Conservation (phyloP, 2,888 invertebrate genomes). For the Chironomus riparius region DNA sequence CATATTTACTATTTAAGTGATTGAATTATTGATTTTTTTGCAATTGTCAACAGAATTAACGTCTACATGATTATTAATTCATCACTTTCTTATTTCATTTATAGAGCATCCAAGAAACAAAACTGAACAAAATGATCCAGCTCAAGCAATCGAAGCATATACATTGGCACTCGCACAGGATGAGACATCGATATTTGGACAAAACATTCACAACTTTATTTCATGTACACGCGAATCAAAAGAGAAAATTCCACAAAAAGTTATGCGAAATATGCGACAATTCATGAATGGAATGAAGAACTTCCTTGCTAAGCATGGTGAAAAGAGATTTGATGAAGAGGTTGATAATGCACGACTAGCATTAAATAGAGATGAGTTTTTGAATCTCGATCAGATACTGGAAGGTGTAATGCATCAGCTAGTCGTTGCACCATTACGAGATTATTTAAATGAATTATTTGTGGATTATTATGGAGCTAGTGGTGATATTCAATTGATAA, state of each 20-base stretch:
- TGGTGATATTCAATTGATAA: constrained; percentile 62
- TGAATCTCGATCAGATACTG: constrained; percentile 90
- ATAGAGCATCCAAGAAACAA: constrained; percentile 64
- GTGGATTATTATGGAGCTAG: constrained; percentile 77
- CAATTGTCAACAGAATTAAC: not conserved
- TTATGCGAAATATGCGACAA: constrained; percentile 86
- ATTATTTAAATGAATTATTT: constrained; percentile 73
- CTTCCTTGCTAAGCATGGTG: constrained; percentile 91
- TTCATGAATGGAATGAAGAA: constrained; percentile 99
- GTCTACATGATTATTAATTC: not conserved
- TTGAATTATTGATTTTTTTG: not conserved
- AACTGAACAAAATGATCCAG: constrained; percentile 50
- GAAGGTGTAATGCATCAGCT: constrained; percentile 91
- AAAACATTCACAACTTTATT: constrained; percentile 88
- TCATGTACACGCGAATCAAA: constrained; percentile 85
- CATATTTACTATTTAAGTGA: not conserved
- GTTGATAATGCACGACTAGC: constrained; percentile 57
- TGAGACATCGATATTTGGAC: constrained; percentile 81
- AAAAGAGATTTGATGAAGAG: constrained; percentile 82
- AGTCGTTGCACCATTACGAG: constrained; percentile 76
- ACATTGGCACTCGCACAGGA: constrained; percentile 74
- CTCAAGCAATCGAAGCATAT: constrained; percentile 66
- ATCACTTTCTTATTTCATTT: not conserved
- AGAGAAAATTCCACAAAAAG: constrained; percentile 77
- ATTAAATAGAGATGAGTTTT: constrained; percentile 81